A percentile compares a stretch with the other conserved stretches of the same genome.
Conservation (phyloP, 2,888 invertebrate species). For the Stenodema calcarata region DNA sequence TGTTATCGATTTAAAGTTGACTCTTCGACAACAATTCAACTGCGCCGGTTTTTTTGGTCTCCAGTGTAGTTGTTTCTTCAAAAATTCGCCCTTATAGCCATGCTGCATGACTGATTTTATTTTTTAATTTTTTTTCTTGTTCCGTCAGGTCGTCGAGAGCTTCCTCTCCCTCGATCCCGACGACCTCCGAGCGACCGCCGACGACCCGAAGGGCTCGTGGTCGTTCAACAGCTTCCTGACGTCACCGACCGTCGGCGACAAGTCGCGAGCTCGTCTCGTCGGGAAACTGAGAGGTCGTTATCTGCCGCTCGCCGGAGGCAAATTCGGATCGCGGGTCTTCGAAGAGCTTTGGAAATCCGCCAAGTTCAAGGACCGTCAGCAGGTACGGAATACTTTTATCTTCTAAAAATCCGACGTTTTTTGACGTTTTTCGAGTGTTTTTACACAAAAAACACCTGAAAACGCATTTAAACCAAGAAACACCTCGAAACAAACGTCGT, state of each 20-base stretch:
- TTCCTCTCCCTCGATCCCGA: background rate
- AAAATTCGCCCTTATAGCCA: too few relatives aligned
- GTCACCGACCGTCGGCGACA: slow-evolving; percentile 10
- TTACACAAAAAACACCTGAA: background rate
- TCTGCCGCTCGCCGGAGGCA: background rate
- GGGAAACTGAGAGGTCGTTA: background rate
- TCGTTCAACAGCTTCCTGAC: slow-evolving; percentile 1
- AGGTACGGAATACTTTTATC: background rate
- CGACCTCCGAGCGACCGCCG: background rate
- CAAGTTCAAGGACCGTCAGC: slow-evolving; percentile 6
- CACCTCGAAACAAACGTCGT: too few relatives aligned
- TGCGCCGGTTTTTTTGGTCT: too few relatives aligned
- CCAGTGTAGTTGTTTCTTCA: too few relatives aligned
- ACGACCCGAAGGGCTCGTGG: slow-evolving; percentile 28
- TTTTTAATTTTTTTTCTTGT: too few relatives aligned
- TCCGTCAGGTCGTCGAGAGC: slow-evolving; percentile 4
- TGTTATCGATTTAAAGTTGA: too few relatives aligned
- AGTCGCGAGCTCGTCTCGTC: background rate
- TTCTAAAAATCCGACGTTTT: background rate
- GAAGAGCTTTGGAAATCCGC: slow-evolving; percentile 17
- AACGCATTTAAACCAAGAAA: too few relatives aligned
- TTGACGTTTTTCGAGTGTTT: background rate
- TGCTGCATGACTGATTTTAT: too few relatives aligned
- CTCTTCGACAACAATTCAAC: too few relatives aligned
- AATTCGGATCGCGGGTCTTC: slow-evolving; percentile 41